Percentiles rank a stretch among this genome's conserved stretches.
Evolutionary conservation across 37 sponge, comb jelly and placozoan genomes (phyloP).

Genomic region (Diacarnus erythraeanus): DNA sequence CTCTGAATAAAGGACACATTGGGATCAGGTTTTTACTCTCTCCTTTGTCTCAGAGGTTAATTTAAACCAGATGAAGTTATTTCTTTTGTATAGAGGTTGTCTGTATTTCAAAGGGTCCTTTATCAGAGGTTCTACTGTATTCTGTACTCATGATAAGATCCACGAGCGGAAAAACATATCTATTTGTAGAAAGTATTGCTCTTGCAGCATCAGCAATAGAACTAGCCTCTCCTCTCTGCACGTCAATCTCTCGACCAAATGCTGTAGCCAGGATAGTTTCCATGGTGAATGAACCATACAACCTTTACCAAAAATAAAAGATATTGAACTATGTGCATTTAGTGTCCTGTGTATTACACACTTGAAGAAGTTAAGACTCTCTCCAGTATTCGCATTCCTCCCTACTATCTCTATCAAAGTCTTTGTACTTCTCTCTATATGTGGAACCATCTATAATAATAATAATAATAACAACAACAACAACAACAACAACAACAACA

Average conservation of each 20-base stretch:
- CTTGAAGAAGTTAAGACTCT: not conserved
- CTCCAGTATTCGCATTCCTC: not conserved
- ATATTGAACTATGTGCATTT: not conserved
- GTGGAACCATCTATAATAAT: not conserved
- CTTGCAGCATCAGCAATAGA: constrained; percentile 10
- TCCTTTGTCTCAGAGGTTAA: too few species aligned
- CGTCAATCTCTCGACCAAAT: constrained; percentile 29
- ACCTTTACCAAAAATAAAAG: not conserved
- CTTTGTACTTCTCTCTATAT: not conserved
- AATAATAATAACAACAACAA: not conserved
- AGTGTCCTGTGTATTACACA: not conserved
- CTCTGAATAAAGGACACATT: not conserved
- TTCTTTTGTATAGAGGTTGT: too few species aligned
- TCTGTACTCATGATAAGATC: too few species aligned
- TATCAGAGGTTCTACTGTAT: too few species aligned
- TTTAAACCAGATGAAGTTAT: too few species aligned
- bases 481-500: not conserved
- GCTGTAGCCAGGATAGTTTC: constrained; percentile 52
- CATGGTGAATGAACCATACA: constrained; percentile 27
- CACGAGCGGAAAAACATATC: too few species aligned
- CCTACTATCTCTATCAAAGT: constrained; percentile 4
- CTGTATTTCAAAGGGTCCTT: too few species aligned
- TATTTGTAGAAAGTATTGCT: not conserved
- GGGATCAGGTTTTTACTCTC: not conserved
- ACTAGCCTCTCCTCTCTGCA: constrained; percentile 20